phyloP scores from a whole-genome alignment of 2,888 invertebrate species.

The Seira sanloemensis region DNA sequence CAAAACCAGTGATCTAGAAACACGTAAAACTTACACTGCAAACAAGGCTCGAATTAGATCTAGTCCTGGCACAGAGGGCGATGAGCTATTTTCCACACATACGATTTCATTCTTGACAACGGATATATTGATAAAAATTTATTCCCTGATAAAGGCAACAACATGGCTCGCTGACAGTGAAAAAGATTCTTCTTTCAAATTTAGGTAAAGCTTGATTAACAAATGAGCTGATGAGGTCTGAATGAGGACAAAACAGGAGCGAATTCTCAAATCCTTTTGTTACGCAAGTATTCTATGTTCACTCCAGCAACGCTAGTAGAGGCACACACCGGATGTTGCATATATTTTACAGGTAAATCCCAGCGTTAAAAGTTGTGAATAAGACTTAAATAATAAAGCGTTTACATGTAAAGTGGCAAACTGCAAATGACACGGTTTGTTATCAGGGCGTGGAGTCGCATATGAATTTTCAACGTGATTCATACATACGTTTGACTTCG shows the following conservation, averaged over 20 bases:
- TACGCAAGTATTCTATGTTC: too few species aligned
- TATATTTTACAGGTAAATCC: neutral
- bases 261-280: too few species aligned
- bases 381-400: neutral
- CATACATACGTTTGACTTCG: too few species aligned
- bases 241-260: too few species aligned
- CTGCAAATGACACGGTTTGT: slow-evolving; percentile 29
- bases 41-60: too few species aligned
- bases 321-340: neutral
- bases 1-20: neutral
- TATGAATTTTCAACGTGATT: too few species aligned
- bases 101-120: neutral
- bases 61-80: too few species aligned
- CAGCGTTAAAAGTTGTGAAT: neutral
- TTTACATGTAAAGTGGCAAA: neutral
- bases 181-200: neutral
- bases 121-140: neutral
- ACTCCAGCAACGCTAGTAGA: too few species aligned
- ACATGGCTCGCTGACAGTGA: neutral
- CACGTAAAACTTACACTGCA: too few species aligned
- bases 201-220: neutral
- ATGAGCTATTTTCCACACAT: too few species aligned
- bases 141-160: neutral
- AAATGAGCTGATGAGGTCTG: too few species aligned
- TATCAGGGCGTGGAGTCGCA: slow-evolving; percentile 32